Base-by-base conservation (phyloP, 2,888 invertebrate genomes). In the Bruchidius siliquastri region DNA sequence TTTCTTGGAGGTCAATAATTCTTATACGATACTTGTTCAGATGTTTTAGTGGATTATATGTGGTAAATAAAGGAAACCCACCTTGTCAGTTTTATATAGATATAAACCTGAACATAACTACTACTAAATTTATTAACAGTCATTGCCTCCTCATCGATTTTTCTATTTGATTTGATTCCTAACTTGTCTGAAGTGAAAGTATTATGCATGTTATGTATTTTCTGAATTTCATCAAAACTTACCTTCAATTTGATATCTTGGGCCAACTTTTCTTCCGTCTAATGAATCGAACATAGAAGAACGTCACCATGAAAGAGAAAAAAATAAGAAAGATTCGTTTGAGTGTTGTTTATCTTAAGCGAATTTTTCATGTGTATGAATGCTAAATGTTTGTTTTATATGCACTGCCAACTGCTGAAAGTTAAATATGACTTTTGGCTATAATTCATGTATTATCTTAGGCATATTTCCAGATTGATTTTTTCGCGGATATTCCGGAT, bases 191-290 rank as follows among this genome's bases (percentile, higher is more conserved):
- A 26, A 26, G 26, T 49, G 18, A 49, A 49, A 49, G 49, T 49
- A 49, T 49, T 49, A 49, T 49, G 49, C 49, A 49, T 49, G 18
- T 49, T 13, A 49, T 49, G 13, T 49, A 49, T 18, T 49, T 18
- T 20, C 69, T 18, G 20, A 26, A 21, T 13, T 69, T 69, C 20
- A 18, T n/a, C 20, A n/a, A 26, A 74, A 72, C 82, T 81, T 81
- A 83, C 83, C 82, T 83, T 83, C 20, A 81, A 75, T 72, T 78
- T 74, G 66, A 73, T 75, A 75, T 79, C 71, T 72, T 79, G 79
- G 69, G 77, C 74, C 18, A 75, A 74, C 74, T 82, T 82, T 71
- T 78, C 80, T 75, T 82, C 83, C 71, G 78, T 77, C 82, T 82
- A 73, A 66, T 70, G 20, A 70, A 21, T 69, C 20, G 69, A 26